Conservation (phyloP, 2,888 invertebrate genomes). For the Hyppa rectilinea region DNA sequence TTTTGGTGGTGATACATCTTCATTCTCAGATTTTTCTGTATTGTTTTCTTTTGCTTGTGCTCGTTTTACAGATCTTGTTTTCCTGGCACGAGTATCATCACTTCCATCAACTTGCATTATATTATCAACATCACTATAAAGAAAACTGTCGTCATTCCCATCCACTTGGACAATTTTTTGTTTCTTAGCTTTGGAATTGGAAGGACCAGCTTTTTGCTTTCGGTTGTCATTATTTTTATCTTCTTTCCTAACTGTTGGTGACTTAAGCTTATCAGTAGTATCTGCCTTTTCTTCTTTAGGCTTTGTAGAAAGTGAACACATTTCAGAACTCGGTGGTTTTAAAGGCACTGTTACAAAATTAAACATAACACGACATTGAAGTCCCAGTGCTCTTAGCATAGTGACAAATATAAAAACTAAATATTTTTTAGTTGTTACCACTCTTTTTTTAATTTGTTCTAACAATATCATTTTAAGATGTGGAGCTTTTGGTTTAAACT, state of each 20-base stretch:
- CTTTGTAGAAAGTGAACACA: conserved; percentile 91
- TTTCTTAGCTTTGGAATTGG: conserved; percentile 66
- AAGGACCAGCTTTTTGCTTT: conserved; percentile 55
- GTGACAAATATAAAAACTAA: conserved; percentile 94
- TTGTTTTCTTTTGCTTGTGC: conserved; percentile 62
- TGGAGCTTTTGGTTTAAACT: conserved; percentile 86
- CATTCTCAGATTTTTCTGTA: conserved; percentile 58
- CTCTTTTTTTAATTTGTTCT: conserved; percentile 91
- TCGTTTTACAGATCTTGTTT: conserved; percentile 73
- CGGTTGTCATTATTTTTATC: conserved; percentile 52
- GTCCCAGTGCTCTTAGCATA: conserved; percentile 94
- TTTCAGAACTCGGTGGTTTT: conserved; percentile 92
- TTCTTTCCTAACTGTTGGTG: conserved; percentile 47
- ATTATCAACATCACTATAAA: conserved; percentile 70
- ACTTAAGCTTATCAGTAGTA: conserved; percentile 54
- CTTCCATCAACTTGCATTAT: conserved; percentile 70
- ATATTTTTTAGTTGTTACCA: conserved; percentile 92
- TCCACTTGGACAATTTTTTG: conserved; percentile 89
- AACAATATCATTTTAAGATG: conserved; percentile 87
- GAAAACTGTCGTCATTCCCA: conserved; percentile 79
- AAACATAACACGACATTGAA: conserved; percentile 95
- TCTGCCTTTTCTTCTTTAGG: conserved; percentile 70
- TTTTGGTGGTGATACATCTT: conserved; percentile 83
- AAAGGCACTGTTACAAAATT: conserved; percentile 95
- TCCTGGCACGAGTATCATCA: conserved; percentile 70